phyloP scores from a whole-genome alignment of 2,113 vertebrate species.

The Gobiocypris rarus region DNA sequence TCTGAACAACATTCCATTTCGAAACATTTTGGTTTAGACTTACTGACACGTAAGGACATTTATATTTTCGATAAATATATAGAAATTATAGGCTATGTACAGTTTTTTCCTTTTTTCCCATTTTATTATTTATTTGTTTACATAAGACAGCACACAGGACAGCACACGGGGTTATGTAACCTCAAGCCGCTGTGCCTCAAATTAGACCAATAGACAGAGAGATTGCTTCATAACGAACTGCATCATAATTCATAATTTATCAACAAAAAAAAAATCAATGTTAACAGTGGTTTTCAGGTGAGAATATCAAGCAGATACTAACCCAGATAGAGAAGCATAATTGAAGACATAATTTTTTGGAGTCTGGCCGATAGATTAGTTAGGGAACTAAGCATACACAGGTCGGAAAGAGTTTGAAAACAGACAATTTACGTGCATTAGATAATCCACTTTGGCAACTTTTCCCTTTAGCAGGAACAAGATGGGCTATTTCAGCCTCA shows the following conservation, averaged over 20 bases:
- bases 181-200: conserved; percentile 44
- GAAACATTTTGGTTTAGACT: conserved; percentile 72
- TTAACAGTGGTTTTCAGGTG: conserved; percentile 25
- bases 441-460: conserved; percentile 33
- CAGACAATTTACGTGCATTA: conserved; percentile 16
- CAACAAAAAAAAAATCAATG: neutral
- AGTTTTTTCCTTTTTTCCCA: conserved; percentile 66
- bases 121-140: conserved; percentile 28
- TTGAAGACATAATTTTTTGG: conserved; percentile 3
- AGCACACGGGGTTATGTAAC: conserved; percentile 48
- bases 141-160: conserved; percentile 70
- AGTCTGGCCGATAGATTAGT: conserved; percentile 1
- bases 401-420: neutral
- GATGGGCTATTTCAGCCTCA: neutral
- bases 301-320: conserved; percentile 36
- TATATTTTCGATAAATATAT: conserved; percentile 78
- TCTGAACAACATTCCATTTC: conserved; percentile 76
- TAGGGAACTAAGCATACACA: conserved; percentile 17
- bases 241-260: conserved; percentile 23
- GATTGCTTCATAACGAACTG: conserved; percentile 30
- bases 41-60: conserved; percentile 71
- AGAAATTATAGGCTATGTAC: conserved; percentile 77
- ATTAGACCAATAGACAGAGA: conserved; percentile 38
- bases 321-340: conserved; percentile 20
- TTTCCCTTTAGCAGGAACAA: neutral